phyloP scores from a whole-genome alignment of 2,888 invertebrate genomes.

The Malthinus flaveolus region DNA sequence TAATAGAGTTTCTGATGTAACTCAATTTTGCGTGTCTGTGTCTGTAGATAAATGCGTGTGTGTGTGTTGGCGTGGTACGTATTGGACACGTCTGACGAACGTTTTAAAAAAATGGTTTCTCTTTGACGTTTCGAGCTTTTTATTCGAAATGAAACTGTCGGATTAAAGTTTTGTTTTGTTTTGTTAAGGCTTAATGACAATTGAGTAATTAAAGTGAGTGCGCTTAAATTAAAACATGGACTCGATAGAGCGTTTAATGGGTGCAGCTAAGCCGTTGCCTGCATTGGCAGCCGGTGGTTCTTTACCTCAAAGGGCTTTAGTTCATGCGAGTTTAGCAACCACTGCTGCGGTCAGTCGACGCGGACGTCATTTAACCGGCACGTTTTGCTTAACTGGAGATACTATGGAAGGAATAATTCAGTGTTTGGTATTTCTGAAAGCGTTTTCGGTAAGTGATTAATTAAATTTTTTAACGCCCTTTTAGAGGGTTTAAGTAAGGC shows the following conservation, averaged over 20 bases:
- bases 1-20: constrained; percentile 26
- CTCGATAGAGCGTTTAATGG: constrained; percentile 80
- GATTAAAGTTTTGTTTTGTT: too few relatives aligned
- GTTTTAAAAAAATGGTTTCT: too few relatives aligned
- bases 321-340: constrained; percentile 74
- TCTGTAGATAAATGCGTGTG: constrained; percentile 9
- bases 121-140: too few relatives aligned
- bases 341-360: constrained; percentile 75
- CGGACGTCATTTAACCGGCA: constrained; percentile 82
- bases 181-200: too few relatives aligned
- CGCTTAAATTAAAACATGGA: constrained; percentile 63
- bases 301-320: constrained; percentile 66
- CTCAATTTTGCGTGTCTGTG: constrained; percentile 20
- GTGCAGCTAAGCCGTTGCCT: constrained; percentile 68
- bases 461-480: background rate
- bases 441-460: constrained; percentile 80
- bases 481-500: constrained; percentile 7
- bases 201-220: background rate
- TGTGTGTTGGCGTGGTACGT: background rate
- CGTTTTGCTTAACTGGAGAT: constrained; percentile 87
- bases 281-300: constrained; percentile 53
- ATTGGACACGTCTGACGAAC: too few relatives aligned
- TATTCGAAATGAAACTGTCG: background rate
- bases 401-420: constrained; percentile 94
- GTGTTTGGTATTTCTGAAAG: constrained; percentile 89